Evolutionary conservation across 64 coral and sea anemone genomes (phyloP).

Genomic region (Cladopsammia gracilis): DNA sequence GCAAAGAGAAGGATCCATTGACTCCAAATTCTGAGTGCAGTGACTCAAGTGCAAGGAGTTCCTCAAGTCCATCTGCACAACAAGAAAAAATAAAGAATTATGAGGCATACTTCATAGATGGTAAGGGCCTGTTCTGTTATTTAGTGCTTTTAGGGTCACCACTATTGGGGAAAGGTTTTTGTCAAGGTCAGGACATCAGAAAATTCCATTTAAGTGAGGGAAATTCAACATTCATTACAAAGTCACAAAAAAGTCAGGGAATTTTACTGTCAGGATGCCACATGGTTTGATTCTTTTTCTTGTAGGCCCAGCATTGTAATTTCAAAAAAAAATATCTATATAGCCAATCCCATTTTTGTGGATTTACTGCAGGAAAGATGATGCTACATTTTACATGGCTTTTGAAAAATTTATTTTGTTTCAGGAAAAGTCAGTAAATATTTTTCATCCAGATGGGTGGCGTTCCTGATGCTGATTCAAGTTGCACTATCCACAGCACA

Average conservation of each 20-base stretch:
- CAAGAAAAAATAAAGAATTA: background rate
- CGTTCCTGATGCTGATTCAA: background rate
- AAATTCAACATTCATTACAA: too few species aligned
- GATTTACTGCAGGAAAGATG: too few species aligned
- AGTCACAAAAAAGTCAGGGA: background rate
- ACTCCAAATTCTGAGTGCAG: background rate
- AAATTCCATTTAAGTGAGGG: background rate
- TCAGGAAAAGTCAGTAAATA: background rate
- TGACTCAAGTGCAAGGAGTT: background rate
- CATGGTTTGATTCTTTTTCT: background rate
- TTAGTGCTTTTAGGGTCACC: too few species aligned
- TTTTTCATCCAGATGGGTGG: too few species aligned
- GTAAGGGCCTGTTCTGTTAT: too few species aligned
- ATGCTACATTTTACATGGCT: too few species aligned
- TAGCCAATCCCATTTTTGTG: too few species aligned
- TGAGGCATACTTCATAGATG: slow-evolving; percentile 2
- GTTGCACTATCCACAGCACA: too few species aligned
- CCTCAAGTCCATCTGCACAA: background rate
- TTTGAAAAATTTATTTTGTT: background rate
- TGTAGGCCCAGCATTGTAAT: background rate
- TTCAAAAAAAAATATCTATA: too few species aligned
- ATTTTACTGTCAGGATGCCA: background rate
- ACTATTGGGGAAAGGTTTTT: too few species aligned
- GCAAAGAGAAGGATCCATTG: background rate
- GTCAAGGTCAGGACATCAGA: background rate